These are phyloP conservation scores for Sclerodermus sp. DNA, from an alignment of 2,888 invertebrate species.

Conservation along the genomic window DNA sequence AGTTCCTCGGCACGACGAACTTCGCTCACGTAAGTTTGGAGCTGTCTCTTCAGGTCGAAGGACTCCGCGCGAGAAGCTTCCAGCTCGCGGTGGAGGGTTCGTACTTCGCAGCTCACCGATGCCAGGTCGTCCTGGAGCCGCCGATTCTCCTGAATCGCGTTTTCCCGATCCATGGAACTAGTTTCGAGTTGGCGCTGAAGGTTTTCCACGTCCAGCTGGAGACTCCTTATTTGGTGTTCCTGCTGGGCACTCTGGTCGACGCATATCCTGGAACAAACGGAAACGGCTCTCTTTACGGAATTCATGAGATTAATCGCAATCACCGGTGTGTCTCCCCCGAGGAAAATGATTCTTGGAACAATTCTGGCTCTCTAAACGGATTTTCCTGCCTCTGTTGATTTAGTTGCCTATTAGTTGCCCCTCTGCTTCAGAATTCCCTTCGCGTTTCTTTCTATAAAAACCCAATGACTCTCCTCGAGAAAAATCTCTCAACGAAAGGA, in stretches of 20 bases:
- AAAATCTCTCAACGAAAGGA: too few species aligned
- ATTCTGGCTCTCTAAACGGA: too few species aligned
- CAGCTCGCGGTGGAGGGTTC: constrained; percentile 68
- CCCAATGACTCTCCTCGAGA: too few species aligned
- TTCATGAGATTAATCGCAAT: too few species aligned
- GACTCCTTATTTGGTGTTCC: constrained; percentile 43
- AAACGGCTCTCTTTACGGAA: too few species aligned
- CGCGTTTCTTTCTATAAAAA: too few species aligned
- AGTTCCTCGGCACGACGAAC: constrained; percentile 78
- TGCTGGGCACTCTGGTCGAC: constrained; percentile 47
- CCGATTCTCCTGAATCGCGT: constrained; percentile 68
- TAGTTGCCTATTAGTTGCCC: too few species aligned
- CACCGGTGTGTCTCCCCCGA: too few species aligned
- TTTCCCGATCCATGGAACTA: constrained; percentile 63
- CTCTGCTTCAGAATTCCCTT: too few species aligned
- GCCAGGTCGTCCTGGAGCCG: constrained; percentile 74
- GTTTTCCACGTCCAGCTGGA: constrained; percentile 60
- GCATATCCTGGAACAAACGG: constrained; percentile 36
- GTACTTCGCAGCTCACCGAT: constrained; percentile 65
- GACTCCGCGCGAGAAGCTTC: constrained; percentile 73
- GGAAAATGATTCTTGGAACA: too few species aligned
- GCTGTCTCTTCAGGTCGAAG: constrained; percentile 72
- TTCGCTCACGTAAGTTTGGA: constrained; percentile 81
- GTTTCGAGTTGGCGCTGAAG: constrained; percentile 65
- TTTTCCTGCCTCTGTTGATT: too few species aligned